Conservation (phyloP, 2,888 invertebrate species). For the Notodonta dromedarius region DNA sequence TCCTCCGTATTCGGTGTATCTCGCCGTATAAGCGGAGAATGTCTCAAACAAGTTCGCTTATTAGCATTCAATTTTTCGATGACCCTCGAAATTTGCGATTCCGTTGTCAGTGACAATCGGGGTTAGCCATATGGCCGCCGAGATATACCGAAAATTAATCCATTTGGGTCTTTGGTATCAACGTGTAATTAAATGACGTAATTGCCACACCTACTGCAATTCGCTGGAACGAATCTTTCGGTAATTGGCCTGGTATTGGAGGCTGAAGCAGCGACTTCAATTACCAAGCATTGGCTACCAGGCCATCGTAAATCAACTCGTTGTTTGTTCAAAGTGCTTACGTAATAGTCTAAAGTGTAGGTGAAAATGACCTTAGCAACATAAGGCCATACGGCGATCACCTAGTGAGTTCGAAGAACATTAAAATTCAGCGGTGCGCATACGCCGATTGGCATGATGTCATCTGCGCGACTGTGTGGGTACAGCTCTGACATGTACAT, state of each 20-base stretch:
- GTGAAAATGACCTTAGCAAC: constrained; percentile 47
- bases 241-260: constrained; percentile 9
- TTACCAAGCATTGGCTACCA: background rate
- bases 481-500: constrained; percentile 56
- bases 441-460: constrained; percentile 66
- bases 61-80: constrained; percentile 68
- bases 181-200: constrained; percentile 33
- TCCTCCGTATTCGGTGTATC: constrained; percentile 67
- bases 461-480: constrained; percentile 61
- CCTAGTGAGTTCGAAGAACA: constrained; percentile 58
- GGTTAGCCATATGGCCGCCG: constrained; percentile 56
- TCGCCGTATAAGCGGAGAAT: constrained; percentile 73
- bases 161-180: constrained; percentile 19
- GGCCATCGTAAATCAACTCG: constrained; percentile 22
- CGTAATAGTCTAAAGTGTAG: constrained; percentile 41
- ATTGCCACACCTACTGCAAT: constrained; percentile 24
- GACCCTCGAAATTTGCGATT: constrained; percentile 52
- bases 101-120: constrained; percentile 28
- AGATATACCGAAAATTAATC: constrained; percentile 18
- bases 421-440: constrained; percentile 68
- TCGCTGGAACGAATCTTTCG: constrained; percentile 3
- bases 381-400: constrained; percentile 44
- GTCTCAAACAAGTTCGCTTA: constrained; percentile 58
- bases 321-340: constrained; percentile 34
- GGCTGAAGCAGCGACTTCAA: background rate